Base-by-base conservation (phyloP, 2,113 vertebrate genomes). In the Perca flavescens region DNA sequence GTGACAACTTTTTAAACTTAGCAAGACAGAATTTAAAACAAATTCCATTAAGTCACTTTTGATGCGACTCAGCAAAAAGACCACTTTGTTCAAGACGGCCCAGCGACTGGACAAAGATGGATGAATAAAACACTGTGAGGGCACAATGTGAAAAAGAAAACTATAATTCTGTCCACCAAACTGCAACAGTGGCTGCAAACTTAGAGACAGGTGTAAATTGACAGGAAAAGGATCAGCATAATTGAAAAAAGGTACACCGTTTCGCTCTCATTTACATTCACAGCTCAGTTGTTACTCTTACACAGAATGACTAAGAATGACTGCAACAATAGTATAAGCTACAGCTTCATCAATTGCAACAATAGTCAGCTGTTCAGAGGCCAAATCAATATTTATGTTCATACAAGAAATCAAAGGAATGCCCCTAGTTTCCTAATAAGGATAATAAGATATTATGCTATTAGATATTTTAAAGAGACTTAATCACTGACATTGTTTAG, bases 221-320 rank as follows among this genome's bases (percentile, higher is more conserved):
- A 73, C 19, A 31, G 19, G 34, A 21, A 60, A 22, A 53, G 57
- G 50, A 71, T 46, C 14, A 4, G 31, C 16, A 13, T 66, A 71
- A 80, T 25, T 64, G 43, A 60, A 7, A 25, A 21, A 68, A 71
- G 19, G 11, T 13, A 58, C 12, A 46, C 3, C 2, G 60, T 74
- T 81, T 52, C 46, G 21, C n/a, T 66, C 66, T 88, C 77, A 46
- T 84, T 80, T 69, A 28, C 53, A 86, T 68, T 56, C 79, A 52
- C 58, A 69, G 12, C 22, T 6, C 47, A 10, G 63, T 57, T 28
- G 31, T 63, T 79, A 16, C 21, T 71, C 22, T 50, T 19, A 31
- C 6, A 21, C 25, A 64, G 54, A 58, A 13, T 5, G 57, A 43
- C 25, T 53, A 15, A 68, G 22, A 50, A 46, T 61, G 62, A 60